Conservation (phyloP, 2,797 vertebrate species). For the Gadopsis marmoratus region DNA sequence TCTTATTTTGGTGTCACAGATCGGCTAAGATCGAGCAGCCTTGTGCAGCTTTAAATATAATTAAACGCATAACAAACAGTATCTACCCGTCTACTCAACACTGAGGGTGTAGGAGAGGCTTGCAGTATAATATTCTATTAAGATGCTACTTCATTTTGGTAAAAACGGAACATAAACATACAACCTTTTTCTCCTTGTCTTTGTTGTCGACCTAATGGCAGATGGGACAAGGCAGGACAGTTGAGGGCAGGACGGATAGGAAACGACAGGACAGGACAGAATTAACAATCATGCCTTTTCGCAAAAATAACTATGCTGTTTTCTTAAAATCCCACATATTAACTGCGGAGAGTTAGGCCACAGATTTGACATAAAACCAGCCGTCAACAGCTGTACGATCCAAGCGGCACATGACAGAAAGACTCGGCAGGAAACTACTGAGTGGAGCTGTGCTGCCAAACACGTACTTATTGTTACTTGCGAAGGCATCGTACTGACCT, state of each 20-base stretch:
- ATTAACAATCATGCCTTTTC: conserved; percentile 6
- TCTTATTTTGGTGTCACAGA: background rate
- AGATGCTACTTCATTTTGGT: accelerated
- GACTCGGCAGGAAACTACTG: background rate
- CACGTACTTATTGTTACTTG: background rate
- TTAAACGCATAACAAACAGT: background rate
- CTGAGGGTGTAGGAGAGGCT: background rate
- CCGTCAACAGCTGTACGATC: background rate
- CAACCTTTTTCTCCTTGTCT: conserved; percentile 81
- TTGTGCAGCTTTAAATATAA: background rate
- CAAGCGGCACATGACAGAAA: background rate
- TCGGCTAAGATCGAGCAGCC: too few species aligned
- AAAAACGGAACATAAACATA: background rate
- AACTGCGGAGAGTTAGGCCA: background rate
- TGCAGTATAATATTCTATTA: background rate
- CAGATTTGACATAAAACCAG: background rate
- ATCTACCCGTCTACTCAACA: background rate
- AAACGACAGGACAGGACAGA: background rate
- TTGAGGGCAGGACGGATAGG: background rate
- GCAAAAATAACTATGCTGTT: background rate
- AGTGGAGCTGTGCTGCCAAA: background rate
- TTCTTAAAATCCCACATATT: background rate
- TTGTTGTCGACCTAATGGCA: conserved; percentile 82
- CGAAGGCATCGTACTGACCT: background rate
- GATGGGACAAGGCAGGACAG: conserved; percentile 3